These are phyloP conservation scores for Thinocorus orbignyianus DNA, from an alignment of 2,113 vertebrate species.

Conservation along the genomic window DNA sequence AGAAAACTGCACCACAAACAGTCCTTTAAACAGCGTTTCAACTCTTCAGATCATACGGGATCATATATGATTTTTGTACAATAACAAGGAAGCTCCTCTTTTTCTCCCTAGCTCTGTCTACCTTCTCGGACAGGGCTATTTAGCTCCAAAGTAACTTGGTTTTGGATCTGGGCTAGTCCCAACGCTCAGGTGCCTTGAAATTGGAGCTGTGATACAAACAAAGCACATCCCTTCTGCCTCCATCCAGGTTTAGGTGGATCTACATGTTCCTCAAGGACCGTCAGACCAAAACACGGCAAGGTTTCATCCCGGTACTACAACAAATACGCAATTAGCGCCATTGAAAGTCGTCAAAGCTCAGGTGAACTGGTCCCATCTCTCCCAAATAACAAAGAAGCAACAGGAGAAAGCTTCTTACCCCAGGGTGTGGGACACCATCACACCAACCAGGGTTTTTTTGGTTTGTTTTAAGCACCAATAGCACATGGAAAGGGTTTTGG, in stretches of 20 bases:
- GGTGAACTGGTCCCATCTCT: neutral
- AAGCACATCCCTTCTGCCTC: neutral
- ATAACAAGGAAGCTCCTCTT: neutral
- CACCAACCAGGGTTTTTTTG: neutral
- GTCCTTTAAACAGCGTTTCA: neutral
- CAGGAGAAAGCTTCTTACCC: neutral
- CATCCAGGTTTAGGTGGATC: neutral
- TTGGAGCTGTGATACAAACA: neutral
- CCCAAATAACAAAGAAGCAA: neutral
- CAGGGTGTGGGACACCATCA: neutral
- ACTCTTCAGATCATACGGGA: neutral
- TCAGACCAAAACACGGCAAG: rapidly evolving
- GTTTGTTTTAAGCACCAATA: neutral
- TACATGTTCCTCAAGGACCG: neutral
- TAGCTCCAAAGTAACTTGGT: neutral
- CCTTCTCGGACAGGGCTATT: neutral
- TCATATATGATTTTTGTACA: neutral
- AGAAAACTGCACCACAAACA: neutral
- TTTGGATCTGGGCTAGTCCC: neutral
- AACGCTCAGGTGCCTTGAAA: neutral
- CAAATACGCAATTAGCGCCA: neutral
- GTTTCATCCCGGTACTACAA: neutral
- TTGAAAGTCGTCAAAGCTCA: neutral
- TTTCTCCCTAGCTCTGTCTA: neutral
- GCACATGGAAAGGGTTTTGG: neutral